These are phyloP conservation scores for Ischnura elegans DNA, from an alignment of 2,888 invertebrate species.

Conservation along the genomic window DNA sequence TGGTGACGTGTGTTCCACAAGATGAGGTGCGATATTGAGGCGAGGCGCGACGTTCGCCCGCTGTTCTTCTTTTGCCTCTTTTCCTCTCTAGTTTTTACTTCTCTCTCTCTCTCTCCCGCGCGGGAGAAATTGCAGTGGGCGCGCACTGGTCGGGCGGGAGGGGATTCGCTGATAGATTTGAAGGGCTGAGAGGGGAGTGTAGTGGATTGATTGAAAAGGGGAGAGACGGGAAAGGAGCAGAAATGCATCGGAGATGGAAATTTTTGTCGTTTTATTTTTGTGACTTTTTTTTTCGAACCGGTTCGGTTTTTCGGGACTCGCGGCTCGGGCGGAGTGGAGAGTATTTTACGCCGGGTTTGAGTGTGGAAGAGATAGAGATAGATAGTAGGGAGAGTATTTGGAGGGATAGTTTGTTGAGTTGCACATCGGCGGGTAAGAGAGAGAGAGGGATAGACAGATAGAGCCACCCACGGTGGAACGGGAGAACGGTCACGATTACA, in stretches of 20 bases:
- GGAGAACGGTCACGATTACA: slow-evolving; percentile 24
- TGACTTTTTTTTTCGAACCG: neutral
- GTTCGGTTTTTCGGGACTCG: neutral
- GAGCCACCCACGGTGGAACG: neutral
- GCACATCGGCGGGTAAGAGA: neutral
- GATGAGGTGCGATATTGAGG: slow-evolving; percentile 45
- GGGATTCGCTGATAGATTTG: neutral
- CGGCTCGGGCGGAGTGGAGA: neutral
- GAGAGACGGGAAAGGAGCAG: slow-evolving; percentile 11
- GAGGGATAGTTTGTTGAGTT: slow-evolving; percentile 1
- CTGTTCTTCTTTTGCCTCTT: neutral
- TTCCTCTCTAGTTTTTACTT: too few relatives aligned
- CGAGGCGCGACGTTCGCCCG: neutral
- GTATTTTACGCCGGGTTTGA: neutral
- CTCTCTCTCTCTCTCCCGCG: neutral
- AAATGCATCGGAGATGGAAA: slow-evolving; percentile 30
- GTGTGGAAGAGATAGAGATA: neutral
- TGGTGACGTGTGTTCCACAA: slow-evolving; percentile 15
- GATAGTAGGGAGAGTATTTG: neutral
- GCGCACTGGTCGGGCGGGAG: neutral
- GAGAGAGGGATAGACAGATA: neutral
- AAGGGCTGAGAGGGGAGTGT: neutral
- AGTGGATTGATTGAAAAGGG: neutral
- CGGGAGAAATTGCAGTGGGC: neutral
- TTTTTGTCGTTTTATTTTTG: neutral